These are phyloP conservation scores for Pandemis corylana DNA, from an alignment of 2,888 invertebrate species.

Conservation along the genomic window DNA sequence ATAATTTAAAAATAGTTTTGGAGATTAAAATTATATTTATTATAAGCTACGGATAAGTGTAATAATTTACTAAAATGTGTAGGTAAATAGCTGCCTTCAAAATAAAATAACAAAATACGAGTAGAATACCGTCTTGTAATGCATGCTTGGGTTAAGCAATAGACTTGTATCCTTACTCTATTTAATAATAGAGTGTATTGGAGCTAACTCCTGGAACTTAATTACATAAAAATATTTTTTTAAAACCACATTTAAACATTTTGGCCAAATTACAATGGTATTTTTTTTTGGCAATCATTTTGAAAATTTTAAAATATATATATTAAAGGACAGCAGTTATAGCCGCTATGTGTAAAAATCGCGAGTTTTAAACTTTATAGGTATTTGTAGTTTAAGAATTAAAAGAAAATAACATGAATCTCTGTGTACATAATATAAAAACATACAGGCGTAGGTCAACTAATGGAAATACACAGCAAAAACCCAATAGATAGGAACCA, in stretches of 20 bases:
- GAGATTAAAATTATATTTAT: conserved; percentile 8
- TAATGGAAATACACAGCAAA: not conserved
- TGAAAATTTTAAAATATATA: too few relatives aligned
- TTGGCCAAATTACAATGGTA: too few relatives aligned
- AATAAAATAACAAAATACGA: not conserved
- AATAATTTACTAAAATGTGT: conserved; percentile 5
- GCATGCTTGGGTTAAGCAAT: not conserved
- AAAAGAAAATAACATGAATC: conserved; percentile 26
- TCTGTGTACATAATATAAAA: conserved; percentile 6
- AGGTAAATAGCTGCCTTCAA: not conserved
- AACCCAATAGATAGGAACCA: too few relatives aligned
- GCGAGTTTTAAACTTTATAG: not conserved
- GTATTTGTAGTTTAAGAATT: conserved; percentile 11
- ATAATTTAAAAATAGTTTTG: conserved; percentile 20
- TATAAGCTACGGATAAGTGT: not conserved
- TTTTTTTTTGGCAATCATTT: too few relatives aligned
- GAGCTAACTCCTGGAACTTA: too few relatives aligned
- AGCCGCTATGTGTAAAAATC: too few relatives aligned
- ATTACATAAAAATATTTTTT: too few relatives aligned
- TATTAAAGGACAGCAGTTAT: too few relatives aligned
- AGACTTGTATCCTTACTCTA: not conserved
- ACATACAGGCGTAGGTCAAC: not conserved
- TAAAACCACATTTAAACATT: too few relatives aligned
- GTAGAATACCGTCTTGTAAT: not conserved
- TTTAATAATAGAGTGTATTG: not conserved